These are phyloP conservation scores for Copidosoma floridanum DNA, from an alignment of 1,140 invertebrate species.

Conservation along the genomic window DNA sequence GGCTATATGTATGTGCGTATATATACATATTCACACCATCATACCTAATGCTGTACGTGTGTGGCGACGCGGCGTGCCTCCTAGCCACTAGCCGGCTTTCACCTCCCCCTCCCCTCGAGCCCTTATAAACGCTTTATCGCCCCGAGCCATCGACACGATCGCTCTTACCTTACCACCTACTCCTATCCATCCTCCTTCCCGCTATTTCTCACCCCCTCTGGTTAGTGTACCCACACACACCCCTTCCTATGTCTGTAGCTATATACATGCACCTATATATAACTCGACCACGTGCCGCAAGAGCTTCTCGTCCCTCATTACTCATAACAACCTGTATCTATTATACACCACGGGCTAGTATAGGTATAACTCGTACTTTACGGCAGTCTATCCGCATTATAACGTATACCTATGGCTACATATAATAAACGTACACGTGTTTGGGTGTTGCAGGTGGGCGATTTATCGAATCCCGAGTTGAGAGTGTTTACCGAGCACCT, in stretches of 20 bases:
- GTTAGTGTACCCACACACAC: neutral
- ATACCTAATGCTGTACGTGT: too few species aligned
- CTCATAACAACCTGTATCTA: neutral
- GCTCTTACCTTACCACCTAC: too few species aligned
- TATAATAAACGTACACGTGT: constrained; percentile 13
- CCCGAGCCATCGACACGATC: constrained; percentile 1
- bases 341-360: neutral
- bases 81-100: too few species aligned
- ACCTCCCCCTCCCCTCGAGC: constrained; percentile 33
- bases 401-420: neutral
- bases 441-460: constrained; percentile 72
- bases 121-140: constrained; percentile 32
- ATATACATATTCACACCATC: constrained; percentile 5
- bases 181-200: neutral
- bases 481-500: constrained; percentile 84
- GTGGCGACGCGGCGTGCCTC: too few species aligned
- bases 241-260: too few species aligned
- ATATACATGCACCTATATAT: too few species aligned
- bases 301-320: neutral
- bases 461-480: constrained; percentile 81
- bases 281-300: too few species aligned
- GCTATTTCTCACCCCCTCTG: neutral
- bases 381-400: too few species aligned
- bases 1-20: neutral
- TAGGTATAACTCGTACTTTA: too few species aligned